A percentile compares a stretch with the other conserved stretches of the same genome.
Conservation (phyloP, 2,113 vertebrate genomes). For the Suncus etruscus region DNA sequence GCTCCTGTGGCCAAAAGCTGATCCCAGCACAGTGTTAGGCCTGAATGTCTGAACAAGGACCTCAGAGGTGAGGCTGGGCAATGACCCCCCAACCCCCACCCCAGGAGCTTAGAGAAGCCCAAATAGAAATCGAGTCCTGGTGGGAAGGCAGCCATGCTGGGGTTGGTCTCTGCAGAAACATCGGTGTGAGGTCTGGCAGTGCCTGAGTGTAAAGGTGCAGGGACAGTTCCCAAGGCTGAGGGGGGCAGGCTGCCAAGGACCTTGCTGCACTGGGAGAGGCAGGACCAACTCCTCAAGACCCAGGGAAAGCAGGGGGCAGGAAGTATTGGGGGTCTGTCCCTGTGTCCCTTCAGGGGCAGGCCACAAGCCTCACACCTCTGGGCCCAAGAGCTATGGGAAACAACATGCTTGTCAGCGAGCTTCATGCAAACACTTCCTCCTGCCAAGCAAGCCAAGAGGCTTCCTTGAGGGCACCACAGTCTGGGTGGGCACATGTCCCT, state of each 20-base stretch:
- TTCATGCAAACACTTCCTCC: conserved; percentile 23
- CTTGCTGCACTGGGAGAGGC: neutral
- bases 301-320: neutral
- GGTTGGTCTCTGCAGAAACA: neutral
- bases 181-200: neutral
- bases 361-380: neutral
- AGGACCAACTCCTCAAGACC: neutral
- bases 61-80: neutral
- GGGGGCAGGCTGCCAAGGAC: neutral
- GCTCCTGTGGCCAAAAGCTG: neutral
- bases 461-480: neutral
- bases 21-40: too few relatives aligned
- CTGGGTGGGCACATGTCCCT: neutral
- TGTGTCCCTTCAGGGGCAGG: neutral
- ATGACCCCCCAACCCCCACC: rapidly evolving
- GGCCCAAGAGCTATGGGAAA: neutral
- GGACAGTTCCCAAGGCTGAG: neutral
- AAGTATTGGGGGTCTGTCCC: neutral
- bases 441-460: neutral
- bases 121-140: neutral
- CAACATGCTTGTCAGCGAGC: neutral
- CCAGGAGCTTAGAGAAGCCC: neutral
- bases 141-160: too few relatives aligned
- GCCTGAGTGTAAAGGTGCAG: neutral
- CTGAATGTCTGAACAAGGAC: neutral